Base-by-base conservation (phyloP, 2,888 invertebrate species). In the Agonopterix alstromeriana region DNA sequence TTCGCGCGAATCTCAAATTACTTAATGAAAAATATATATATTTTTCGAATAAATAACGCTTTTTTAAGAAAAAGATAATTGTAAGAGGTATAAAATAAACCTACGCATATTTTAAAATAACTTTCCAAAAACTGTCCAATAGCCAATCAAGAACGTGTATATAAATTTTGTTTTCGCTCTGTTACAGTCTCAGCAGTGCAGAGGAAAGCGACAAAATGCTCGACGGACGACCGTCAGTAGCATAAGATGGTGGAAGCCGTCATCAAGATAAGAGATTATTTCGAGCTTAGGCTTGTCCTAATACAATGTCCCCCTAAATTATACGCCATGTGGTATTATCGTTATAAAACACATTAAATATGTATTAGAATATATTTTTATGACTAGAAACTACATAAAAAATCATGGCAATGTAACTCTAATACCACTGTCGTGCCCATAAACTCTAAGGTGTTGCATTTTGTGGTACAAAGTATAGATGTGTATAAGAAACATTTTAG, bases 181-280 rank as follows among this genome's bases (percentile, higher is more conserved):
- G 49, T 59, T 87, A 48, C 81, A 91, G 91, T 69, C 73, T 91
- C 63, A 92, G 92, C 84, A 91, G 91, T 67, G 91, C 91, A 48
- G 94, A 94, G 73, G 94, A 94, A 73, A 93, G 93, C 60, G 94
- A 94, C 73, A 91, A 93, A 60, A 94, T 94, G 93, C 83, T 94
- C 59, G 94, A 94, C 70, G 91, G 92, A 35, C 92, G 94, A 70
- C 94, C 94, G 47, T 93, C 94, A 14, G 86, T 93, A 56, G 93
- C 93, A 75, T 88, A 87, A 82, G 42, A 11, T 38, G 36, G 62
- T 53, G 42, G 43, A 47, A 53, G 44, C 51, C 45, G 11, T 12
- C 14, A 40, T 12, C 49, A 45, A 49, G 52, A 53, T 53, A 49
- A 56, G 58, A 58, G 55, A 60, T 59, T 60, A 62, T 12, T 57